Percentiles rank a stretch among this genome's conserved stretches.
Conservation (phyloP, 2,797 vertebrate species). For the Enteromius thamalakanensis region DNA sequence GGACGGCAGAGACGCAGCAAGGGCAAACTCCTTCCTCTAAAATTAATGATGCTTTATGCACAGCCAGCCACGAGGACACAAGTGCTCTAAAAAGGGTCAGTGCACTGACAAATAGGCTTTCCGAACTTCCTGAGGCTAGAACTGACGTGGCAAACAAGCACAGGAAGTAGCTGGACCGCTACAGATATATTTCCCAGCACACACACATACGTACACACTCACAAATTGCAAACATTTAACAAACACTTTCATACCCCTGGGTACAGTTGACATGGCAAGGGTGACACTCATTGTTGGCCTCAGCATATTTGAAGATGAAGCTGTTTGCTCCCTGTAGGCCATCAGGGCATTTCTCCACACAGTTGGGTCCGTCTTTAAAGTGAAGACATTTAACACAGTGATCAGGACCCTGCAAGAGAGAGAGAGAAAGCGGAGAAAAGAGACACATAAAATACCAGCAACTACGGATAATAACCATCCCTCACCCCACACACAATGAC, state of each 20-base stretch:
- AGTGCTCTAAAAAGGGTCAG: slow-evolving; percentile 31
- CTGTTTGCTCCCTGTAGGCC: slow-evolving; percentile 87
- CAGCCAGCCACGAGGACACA: slow-evolving; percentile 38
- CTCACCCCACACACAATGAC: slow-evolving; percentile 81
- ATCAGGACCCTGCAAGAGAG: slow-evolving; percentile 82
- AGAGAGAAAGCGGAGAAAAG: slow-evolving; percentile 37
- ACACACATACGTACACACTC: slow-evolving; percentile 3
- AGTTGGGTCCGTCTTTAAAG: slow-evolving; percentile 90
- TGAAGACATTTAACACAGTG: slow-evolving; percentile 88
- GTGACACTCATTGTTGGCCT: slow-evolving; percentile 85
- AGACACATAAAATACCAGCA: slow-evolving; percentile 75
- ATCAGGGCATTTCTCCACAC: slow-evolving; percentile 90
- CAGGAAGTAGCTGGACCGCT: slow-evolving; percentile 4
- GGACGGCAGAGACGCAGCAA: slow-evolving; percentile 35
- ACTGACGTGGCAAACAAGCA: slow-evolving; percentile 38
- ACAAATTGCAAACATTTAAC: slow-evolving; percentile 8
- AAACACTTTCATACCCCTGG: slow-evolving; percentile 77
- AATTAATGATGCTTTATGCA: slow-evolving; percentile 33
- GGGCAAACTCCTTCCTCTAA: slow-evolving; percentile 43
- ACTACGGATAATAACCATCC: slow-evolving; percentile 78
- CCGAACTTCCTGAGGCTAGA: slow-evolving; percentile 33
- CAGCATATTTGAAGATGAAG: slow-evolving; percentile 89
- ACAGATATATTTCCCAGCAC: slow-evolving; percentile 19
- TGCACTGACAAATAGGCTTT: slow-evolving; percentile 27
- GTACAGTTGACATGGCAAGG: slow-evolving; percentile 89